Percentiles rank a stretch among this genome's conserved stretches.
These are phyloP conservation scores for Perca fluviatilis DNA, from an alignment of 2,113 vertebrate genomes.

Conservation along the genomic window DNA sequence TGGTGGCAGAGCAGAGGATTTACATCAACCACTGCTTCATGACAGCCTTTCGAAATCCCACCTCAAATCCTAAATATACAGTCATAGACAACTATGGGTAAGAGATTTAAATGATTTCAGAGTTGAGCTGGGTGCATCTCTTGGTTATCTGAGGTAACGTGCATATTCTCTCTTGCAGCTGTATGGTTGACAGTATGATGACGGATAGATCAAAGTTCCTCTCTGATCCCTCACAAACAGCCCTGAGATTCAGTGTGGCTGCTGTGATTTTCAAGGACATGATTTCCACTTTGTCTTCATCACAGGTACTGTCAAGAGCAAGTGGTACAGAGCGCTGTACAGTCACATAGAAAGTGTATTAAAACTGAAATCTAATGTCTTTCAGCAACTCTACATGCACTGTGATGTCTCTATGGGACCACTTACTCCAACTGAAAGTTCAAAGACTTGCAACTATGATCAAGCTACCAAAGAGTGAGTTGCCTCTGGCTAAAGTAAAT, in stretches of 20 bases:
- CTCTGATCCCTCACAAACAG: not conserved
- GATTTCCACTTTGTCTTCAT: not conserved
- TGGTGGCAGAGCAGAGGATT: not conserved
- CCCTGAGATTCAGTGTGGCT: constrained; percentile 65
- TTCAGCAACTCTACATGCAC: constrained; percentile 78
- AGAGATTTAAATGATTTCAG: not conserved
- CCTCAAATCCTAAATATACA: constrained; percentile 42
- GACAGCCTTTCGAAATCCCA: constrained; percentile 35
- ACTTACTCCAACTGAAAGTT: constrained; percentile 30
- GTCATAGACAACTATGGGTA: constrained; percentile 80
- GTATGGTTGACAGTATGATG: constrained; percentile 74
- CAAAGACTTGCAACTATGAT: constrained; percentile 79
- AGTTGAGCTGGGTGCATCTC: not conserved
- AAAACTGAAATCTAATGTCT: not conserved
- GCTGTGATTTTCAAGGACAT: constrained; percentile 63
- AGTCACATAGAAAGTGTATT: not conserved
- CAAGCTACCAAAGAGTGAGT: constrained; percentile 2
- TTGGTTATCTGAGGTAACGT: accelerated
- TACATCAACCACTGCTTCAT: constrained; percentile 79
- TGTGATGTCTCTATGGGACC: constrained; percentile 68
- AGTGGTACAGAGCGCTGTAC: accelerated
- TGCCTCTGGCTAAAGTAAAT: not conserved
- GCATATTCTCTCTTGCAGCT: constrained; percentile 60
- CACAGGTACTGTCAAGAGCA: constrained; percentile 45
- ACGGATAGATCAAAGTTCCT: constrained; percentile 66